phyloP scores from a whole-genome alignment of 1,140 invertebrate species.

The Cepaea nemoralis region DNA sequence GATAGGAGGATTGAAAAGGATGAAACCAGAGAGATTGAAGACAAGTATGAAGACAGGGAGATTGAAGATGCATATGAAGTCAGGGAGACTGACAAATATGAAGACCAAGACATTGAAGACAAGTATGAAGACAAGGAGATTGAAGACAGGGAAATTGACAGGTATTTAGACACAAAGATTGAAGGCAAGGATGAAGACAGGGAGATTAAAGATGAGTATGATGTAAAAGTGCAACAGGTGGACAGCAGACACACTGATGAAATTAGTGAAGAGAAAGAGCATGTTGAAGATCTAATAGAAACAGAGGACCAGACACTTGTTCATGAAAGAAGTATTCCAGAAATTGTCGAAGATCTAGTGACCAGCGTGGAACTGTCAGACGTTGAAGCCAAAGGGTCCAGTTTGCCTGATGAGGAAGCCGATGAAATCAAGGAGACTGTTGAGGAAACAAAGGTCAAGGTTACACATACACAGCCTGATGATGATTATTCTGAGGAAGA shows the following conservation, averaged over 20 bases:
- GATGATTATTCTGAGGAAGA: neutral
- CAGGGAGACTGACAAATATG: neutral
- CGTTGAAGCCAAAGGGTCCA: neutral
- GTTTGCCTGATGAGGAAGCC: constrained; percentile 44
- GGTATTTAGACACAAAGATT: neutral
- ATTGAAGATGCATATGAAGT: neutral
- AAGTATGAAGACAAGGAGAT: neutral
- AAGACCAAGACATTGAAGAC: neutral
- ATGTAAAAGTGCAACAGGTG: neutral
- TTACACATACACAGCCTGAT: neutral
- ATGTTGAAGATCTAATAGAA: neutral
- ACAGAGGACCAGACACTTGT: neutral
- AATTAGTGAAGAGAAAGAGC: constrained; percentile 6
- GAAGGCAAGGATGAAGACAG: neutral
- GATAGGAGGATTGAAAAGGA: constrained; percentile 7
- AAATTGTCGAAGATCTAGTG: neutral
- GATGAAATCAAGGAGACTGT: constrained; percentile 33
- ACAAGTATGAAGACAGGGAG: neutral
- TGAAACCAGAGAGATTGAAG: neutral
- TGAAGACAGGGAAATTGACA: neutral
- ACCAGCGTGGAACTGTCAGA: neutral
- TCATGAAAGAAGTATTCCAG: neutral
- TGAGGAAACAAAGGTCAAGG: constrained; percentile 15
- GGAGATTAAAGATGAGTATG: constrained; percentile 13
- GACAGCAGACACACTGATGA: neutral